These are phyloP conservation scores for Agrochola lychnidis DNA, from an alignment of 2,888 invertebrate species.

Conservation along the genomic window DNA sequence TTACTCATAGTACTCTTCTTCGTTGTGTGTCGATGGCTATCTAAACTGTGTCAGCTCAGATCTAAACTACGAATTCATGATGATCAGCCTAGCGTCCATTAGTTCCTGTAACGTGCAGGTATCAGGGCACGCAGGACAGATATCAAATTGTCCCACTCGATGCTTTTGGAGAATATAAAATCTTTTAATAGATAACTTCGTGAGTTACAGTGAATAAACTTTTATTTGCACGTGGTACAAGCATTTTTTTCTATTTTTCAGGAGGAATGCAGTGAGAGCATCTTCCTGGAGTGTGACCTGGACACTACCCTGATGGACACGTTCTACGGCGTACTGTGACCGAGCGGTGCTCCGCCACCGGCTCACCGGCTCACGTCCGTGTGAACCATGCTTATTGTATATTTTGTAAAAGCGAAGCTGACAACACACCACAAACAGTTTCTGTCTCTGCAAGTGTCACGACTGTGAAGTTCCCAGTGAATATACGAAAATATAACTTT, in stretches of 20 bases:
- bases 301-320: conserved; percentile 87
- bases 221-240: not conserved
- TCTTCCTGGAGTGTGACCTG: conserved; percentile 87
- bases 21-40: not conserved
- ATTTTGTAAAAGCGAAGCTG: conserved; percentile 71
- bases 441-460: conserved; percentile 42
- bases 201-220: not conserved
- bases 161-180: not conserved
- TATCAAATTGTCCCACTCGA: not conserved
- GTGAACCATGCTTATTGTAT: conserved; percentile 60
- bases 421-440: conserved; percentile 53
- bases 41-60: not conserved
- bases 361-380: conserved; percentile 35
- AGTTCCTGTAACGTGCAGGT: too few relatives aligned
- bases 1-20: not conserved
- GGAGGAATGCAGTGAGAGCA: conserved; percentile 88
- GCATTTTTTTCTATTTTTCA: conserved; percentile 69
- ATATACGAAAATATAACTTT: conserved; percentile 52
- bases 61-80: not conserved
- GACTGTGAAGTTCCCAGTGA: conserved; percentile 45
- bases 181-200: not conserved
- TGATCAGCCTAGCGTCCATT: not conserved
- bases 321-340: conserved; percentile 87
- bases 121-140: not conserved
- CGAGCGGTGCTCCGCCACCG: conserved; percentile 33